These are phyloP conservation scores for Thryonomys swinderianus DNA, from an alignment of 2,113 vertebrate genomes.

Conservation along the genomic window DNA sequence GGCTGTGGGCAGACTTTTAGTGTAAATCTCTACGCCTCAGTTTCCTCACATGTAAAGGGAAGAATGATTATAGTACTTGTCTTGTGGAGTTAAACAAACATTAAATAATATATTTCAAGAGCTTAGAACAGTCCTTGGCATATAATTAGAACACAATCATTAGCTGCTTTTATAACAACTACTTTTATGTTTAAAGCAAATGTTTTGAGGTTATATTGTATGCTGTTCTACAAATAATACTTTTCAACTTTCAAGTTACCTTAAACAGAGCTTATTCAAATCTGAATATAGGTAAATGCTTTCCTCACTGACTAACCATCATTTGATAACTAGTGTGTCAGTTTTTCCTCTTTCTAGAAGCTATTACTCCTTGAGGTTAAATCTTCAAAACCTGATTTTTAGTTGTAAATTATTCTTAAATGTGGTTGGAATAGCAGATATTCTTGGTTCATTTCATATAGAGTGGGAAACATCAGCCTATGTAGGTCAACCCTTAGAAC, in stretches of 20 bases:
- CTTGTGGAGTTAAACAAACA: background rate
- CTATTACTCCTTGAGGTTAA: background rate
- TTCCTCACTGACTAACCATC: background rate
- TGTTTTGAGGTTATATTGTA: background rate
- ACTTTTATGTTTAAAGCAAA: slow-evolving; percentile 19
- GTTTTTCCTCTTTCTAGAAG: slow-evolving; percentile 34
- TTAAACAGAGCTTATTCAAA: background rate
- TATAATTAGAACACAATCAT: background rate
- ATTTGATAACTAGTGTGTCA: background rate
- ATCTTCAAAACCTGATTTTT: slow-evolving; percentile 32
- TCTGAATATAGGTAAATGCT: background rate
- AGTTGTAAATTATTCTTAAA: background rate
- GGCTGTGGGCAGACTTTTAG: background rate
- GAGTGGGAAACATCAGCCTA: slow-evolving; percentile 41
- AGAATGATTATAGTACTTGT: background rate
- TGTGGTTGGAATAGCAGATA: background rate
- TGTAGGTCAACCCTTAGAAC: background rate
- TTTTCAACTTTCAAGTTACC: slow-evolving; percentile 1
- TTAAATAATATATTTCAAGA: background rate
- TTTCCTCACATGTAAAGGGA: background rate
- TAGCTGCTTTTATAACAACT: background rate
- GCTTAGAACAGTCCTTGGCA: background rate
- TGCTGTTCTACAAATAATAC: background rate
- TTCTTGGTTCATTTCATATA: background rate
- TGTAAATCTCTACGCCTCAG: background rate